Evolutionary conservation across 2,888 invertebrate genomes (phyloP).

Genomic region (Sepioteuthis lessoniana): DNA sequence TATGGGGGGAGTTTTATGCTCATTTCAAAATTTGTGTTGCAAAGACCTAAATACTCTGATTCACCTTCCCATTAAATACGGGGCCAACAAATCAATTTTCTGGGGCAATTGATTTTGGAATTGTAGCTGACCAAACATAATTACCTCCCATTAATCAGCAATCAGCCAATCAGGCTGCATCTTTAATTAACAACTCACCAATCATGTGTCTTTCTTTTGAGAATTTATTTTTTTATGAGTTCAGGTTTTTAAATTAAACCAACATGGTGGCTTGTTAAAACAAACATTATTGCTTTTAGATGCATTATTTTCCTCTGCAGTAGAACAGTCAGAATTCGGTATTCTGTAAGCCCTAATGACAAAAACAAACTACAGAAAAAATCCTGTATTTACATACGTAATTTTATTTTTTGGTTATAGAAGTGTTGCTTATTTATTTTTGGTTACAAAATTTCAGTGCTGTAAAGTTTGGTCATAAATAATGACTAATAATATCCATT

Average conservation of each 20-base stretch:
- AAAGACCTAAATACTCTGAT: not conserved
- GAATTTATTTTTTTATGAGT: not conserved
- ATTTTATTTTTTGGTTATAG: too few relatives aligned
- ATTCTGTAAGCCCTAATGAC: too few relatives aligned
- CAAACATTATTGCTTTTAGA: not conserved
- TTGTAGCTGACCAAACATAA: slow-evolving; percentile 7
- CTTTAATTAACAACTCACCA: slow-evolving; percentile 4
- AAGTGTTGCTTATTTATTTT: too few relatives aligned
- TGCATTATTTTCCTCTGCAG: not conserved
- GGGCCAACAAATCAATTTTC: slow-evolving; percentile 33
- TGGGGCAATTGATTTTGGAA: slow-evolving; percentile 33
- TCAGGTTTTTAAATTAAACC: not conserved
- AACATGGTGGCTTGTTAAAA: not conserved
- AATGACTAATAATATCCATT: too few relatives aligned
- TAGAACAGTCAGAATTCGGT: too few relatives aligned
- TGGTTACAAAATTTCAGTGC: too few relatives aligned
- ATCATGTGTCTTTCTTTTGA: not conserved
- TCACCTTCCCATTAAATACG: not conserved
- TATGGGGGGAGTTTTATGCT: not conserved
- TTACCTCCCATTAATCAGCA: slow-evolving; percentile 1
- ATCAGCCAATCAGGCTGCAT: not conserved
- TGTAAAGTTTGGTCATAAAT: too few relatives aligned
- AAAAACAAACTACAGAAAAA: too few relatives aligned
- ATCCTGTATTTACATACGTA: too few relatives aligned
- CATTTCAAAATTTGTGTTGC: not conserved